These are phyloP conservation scores for Thereva nobilitata DNA, from an alignment of 2,888 invertebrate species.

Conservation along the genomic window DNA sequence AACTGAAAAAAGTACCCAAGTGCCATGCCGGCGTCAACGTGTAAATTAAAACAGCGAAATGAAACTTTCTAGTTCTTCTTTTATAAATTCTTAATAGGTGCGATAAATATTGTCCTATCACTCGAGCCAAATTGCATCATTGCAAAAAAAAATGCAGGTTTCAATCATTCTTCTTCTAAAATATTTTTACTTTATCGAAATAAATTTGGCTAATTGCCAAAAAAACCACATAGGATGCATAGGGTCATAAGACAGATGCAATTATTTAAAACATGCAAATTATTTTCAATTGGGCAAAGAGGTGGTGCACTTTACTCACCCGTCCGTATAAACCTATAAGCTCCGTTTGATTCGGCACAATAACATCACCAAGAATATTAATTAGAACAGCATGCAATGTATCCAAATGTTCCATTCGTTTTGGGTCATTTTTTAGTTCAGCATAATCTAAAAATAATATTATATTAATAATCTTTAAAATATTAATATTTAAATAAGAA, in stretches of 20 bases:
- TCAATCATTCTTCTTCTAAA: not conserved
- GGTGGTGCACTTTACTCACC: slow-evolving; percentile 61
- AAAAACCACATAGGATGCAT: not conserved
- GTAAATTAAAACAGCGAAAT: too few species aligned
- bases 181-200: not conserved
- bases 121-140: too few species aligned
- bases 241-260: not conserved
- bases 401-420: slow-evolving; percentile 78
- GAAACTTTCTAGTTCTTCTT: too few species aligned
- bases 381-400: slow-evolving; percentile 72
- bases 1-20: too few species aligned
- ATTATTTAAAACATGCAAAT: not conserved
- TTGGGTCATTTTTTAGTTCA: slow-evolving; percentile 74
- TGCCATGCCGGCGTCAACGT: too few species aligned
- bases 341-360: slow-evolving; percentile 75
- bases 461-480: not conserved
- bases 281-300: not conserved
- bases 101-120: too few species aligned
- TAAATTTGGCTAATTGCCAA: not conserved
- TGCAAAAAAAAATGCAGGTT: not conserved
- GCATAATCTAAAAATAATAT: slow-evolving; percentile 70
- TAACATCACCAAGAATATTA: slow-evolving; percentile 70
- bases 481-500: not conserved
- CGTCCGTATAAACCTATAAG: slow-evolving; percentile 85
- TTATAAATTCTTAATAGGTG: too few species aligned